Conservation (phyloP, 2,797 vertebrate species). For the Manis crassicaudata region DNA sequence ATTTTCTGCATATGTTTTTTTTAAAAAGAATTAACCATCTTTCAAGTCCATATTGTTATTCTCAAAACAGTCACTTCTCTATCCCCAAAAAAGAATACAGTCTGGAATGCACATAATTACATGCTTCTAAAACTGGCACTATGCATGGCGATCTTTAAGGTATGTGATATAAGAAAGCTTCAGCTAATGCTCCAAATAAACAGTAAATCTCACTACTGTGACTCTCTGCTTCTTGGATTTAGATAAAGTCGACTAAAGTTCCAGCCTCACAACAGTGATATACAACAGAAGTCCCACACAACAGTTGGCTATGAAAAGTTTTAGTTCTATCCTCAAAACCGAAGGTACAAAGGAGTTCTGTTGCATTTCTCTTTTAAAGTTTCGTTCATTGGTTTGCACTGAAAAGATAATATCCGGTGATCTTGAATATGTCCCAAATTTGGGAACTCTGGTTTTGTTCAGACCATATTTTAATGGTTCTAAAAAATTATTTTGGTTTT, state of each 20-base stretch:
- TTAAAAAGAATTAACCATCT: constrained; percentile 17
- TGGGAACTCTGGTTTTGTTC: constrained; percentile 28
- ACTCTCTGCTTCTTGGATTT: neutral
- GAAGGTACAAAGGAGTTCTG: neutral
- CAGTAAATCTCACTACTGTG: neutral
- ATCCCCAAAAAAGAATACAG: neutral
- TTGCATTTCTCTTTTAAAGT: neutral
- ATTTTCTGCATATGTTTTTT: neutral
- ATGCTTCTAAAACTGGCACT: neutral
- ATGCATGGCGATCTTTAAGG: neutral
- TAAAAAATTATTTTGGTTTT: constrained; percentile 2
- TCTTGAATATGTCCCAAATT: neutral
- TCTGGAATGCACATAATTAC: neutral
- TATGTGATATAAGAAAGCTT: neutral
- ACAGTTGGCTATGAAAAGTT: neutral
- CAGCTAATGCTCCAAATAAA: neutral
- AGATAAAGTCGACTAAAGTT: neutral
- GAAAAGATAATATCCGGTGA: neutral
- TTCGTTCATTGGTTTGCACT: neutral
- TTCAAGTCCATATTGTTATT: constrained; percentile 4
- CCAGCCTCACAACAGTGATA: neutral
- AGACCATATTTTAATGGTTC: neutral
- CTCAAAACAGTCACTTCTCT: constrained; percentile 32
- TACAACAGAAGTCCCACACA: neutral
- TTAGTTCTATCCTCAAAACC: neutral